Evolutionary conservation across 35 echinoderm and acorn worm genomes (phyloP), one percentile per base, ranked within the genome.

Genomic region (Hemicentrotus pulcherrimus): DNA sequence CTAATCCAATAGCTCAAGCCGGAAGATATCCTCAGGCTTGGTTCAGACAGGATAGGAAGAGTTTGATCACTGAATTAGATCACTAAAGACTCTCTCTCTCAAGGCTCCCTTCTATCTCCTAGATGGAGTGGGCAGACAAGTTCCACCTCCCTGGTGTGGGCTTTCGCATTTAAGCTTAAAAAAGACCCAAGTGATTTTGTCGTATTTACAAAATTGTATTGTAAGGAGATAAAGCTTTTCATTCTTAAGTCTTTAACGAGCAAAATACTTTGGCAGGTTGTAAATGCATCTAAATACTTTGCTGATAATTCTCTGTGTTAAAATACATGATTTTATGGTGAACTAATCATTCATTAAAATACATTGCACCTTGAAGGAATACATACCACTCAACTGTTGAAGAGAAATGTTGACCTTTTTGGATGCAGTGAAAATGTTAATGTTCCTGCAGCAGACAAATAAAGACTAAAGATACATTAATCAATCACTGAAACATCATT

Each of bases 41-140:
- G 19, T 6, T 28, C 7, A 78, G 65, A 22, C 65, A n/a, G 65
- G 65, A 78, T 78, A 78, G 65, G 65, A 78, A 78, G 65, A 78
- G 65, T 78, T 78, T 78, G 65, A 78, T 22, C 65, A n/a, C 65
- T 78, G 65, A 78, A 78, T 78, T 78, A 78, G 65, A 78, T 78
- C 65, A 78, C 65, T 78, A 78, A 78, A 78, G 4, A 78, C 65
- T 1, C 35, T 41, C 35, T 41, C 35, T 78, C 65, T 78, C 65
- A 78, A 78, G 65, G 65, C 28, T 78, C 28, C 9, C 65, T 78
- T 78, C 65, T 78, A 78, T 78, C 65, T 78, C 7, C 6, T 78
- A n/a, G 65, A 78, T n/a, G 24, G 65, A 8, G 28, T 78, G 65
- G 65, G 65, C 65, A n/a, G 65, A 28, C 15, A 78, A 8, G n/a